A percentile compares a stretch with the other conserved stretches of the same genome.
These are phyloP conservation scores for Hylia prasina DNA, from an alignment of 2,113 vertebrate genomes.

Conservation along the genomic window DNA sequence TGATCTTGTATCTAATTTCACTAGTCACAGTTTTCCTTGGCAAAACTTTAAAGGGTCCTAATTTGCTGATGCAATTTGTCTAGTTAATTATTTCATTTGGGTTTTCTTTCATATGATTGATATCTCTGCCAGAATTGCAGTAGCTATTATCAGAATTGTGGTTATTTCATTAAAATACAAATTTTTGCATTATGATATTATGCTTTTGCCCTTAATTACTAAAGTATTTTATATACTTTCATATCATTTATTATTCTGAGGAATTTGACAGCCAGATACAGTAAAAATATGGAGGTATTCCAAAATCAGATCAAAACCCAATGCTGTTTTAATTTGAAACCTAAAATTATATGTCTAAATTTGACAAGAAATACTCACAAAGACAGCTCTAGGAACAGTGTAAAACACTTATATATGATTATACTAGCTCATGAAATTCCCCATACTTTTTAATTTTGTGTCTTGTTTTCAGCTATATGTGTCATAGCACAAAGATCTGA, in stretches of 20 bases:
- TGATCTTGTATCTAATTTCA: background rate
- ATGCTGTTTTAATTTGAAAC: background rate
- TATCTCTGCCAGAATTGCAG: background rate
- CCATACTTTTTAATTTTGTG: background rate
- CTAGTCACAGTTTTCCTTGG: background rate
- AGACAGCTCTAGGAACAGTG: background rate
- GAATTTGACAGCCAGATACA: background rate
- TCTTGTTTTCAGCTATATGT: background rate
- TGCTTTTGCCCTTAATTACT: background rate
- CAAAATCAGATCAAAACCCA: background rate
- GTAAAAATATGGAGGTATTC: background rate
- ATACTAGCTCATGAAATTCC: background rate
- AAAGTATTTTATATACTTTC: background rate
- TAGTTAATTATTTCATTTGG: background rate
- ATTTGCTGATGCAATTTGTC: background rate
- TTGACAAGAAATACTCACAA: background rate
- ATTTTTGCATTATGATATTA: background rate
- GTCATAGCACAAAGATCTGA: background rate
- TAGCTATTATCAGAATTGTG: background rate
- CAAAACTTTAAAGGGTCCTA: background rate
- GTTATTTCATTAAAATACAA: background rate
- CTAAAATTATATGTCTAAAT: background rate
- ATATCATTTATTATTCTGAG: background rate
- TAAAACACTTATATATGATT: background rate
- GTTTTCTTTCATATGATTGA: background rate